Conservation (phyloP, 2,797 vertebrate genomes). For the Psittacula derbiana region DNA sequence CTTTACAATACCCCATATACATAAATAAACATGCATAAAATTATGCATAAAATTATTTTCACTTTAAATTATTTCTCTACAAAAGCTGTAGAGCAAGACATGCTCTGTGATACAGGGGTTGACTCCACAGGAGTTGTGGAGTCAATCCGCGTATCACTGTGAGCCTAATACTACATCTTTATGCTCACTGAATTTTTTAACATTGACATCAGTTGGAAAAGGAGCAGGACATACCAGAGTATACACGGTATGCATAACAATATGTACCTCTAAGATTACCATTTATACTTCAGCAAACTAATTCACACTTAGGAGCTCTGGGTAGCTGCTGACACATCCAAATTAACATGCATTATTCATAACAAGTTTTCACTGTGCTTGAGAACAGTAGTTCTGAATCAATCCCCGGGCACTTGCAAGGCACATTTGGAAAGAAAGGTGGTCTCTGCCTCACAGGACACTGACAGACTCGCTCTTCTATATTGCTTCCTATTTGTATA, state of each 20-base stretch:
- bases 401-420: background rate
- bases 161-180: background rate
- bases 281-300: background rate
- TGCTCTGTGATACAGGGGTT: background rate
- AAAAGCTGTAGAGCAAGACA: background rate
- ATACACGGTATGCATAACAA: background rate
- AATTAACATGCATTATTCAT: background rate
- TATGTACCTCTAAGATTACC: background rate
- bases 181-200: conserved; percentile 16
- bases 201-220: background rate
- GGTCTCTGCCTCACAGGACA: background rate
- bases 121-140: no score
- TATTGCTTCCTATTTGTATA: background rate
- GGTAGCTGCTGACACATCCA: background rate
- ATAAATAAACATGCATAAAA: background rate
- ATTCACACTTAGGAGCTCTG: background rate
- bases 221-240: background rate
- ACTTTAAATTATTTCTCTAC: background rate
- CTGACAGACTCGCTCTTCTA: background rate
- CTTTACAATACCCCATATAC: background rate
- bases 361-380: background rate
- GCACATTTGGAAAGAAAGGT: background rate
- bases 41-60: background rate
- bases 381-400: background rate
- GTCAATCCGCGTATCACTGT: background rate